These are phyloP conservation scores for Aethina tumida DNA, from an alignment of 1,140 invertebrate species.

Conservation along the genomic window DNA sequence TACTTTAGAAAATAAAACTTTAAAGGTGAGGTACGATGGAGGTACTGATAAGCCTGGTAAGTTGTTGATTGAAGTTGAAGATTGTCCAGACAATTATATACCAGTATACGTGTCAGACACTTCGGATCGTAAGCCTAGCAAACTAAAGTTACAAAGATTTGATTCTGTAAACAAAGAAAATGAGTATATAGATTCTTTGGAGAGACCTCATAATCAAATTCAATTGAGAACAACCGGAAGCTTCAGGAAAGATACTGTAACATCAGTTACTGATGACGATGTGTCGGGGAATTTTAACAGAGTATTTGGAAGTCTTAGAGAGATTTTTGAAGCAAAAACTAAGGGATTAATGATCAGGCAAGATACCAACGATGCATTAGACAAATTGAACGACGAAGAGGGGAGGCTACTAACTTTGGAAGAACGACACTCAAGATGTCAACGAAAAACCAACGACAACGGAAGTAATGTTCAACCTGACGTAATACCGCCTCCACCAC, in stretches of 20 bases:
- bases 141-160: too few species aligned
- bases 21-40: slow-evolving; percentile 45
- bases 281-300: slow-evolving; percentile 30
- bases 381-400: slow-evolving; percentile 18
- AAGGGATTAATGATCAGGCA: slow-evolving; percentile 25
- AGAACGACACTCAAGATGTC: slow-evolving; percentile 55
- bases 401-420: slow-evolving; percentile 51
- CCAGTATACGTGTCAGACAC: slow-evolving; percentile 66
- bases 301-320: slow-evolving; percentile 55
- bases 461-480: slow-evolving; percentile 48
- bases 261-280: slow-evolving; percentile 6
- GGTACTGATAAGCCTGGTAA: slow-evolving; percentile 54
- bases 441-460: slow-evolving; percentile 41
- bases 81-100: slow-evolving; percentile 57
- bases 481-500: slow-evolving; percentile 49
- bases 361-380: slow-evolving; percentile 23
- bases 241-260: slow-evolving; percentile 42
- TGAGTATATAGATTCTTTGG: background rate
- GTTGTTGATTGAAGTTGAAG: slow-evolving; percentile 68
- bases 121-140: slow-evolving; percentile 67
- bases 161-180: slow-evolving; percentile 31
- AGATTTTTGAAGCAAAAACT: slow-evolving; percentile 57
- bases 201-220: slow-evolving; percentile 41
- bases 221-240: slow-evolving; percentile 47
- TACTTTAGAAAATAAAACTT: slow-evolving; percentile 40